Base-by-base conservation (phyloP, 2,113 vertebrate genomes). In the Boulengeromyrus knoepffleri region DNA sequence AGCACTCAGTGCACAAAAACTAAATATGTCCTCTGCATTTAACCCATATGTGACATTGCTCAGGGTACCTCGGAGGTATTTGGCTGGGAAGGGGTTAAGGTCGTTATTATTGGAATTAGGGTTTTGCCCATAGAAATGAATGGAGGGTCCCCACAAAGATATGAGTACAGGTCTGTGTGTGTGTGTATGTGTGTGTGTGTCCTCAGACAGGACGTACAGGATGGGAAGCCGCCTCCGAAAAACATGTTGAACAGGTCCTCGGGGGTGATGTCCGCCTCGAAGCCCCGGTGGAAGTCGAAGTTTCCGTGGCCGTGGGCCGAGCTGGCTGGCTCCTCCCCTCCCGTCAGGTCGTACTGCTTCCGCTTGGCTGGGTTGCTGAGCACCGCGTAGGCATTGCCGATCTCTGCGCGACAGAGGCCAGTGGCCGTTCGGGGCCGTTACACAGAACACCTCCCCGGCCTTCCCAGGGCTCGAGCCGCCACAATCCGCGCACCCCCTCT, bases 181-280 rank as follows among this genome's bases (percentile, higher is more conserved):
- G 24, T 77, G 27, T 52, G 31, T 31, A 9, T 8, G 31, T 36
- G 6, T 83, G 31, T 42, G 77, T 36, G 31, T 15, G 39, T 83
- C 80, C 27, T 53, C 31, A 27, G 46, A 39, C 56, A 39, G 17
- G 85, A 90, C 95, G 94, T 96, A 99, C 98, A 97, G 94, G 98
- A 97, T 74, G 98, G 97, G 92, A 99, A 99, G 45, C 97, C 96
- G 0, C 98, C 98, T 89, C 98, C 98, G 90, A 99, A 99, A 93
- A 99, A 99, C 97, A 99, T 99, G 94, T 99, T 99, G 94, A 99
- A 99, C 53, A 99, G 96, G 94, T 99, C 99, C 91, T 99, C 99
- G 0, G 99, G 99, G 74, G 98, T 99, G 94, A 99, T 98, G 93
- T 99, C 98, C 0, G 98, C 97, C 92, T 99, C 98, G 62, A 98